A percentile compares a stretch with the other conserved stretches of the same genome.
Evolutionary conservation across 1,140 invertebrate species (phyloP).

Genomic region (Brachionus sp.): DNA sequence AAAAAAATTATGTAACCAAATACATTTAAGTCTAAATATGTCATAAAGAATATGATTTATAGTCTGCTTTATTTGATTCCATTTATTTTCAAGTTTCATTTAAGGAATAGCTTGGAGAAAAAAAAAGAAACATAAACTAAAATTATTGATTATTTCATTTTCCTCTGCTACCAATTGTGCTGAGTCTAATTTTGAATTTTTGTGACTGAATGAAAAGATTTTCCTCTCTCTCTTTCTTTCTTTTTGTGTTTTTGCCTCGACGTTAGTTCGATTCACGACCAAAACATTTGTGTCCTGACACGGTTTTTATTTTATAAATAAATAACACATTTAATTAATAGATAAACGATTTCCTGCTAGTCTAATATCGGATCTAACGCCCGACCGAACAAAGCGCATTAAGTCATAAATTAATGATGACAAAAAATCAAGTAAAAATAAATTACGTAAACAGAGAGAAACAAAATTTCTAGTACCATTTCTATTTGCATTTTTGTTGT

Average conservation of each 20-base stretch:
- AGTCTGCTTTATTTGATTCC: background rate
- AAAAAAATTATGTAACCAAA: background rate
- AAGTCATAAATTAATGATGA: background rate
- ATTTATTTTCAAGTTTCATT: slow-evolving; percentile 15
- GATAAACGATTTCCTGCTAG: slow-evolving; percentile 25
- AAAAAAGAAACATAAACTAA: slow-evolving; percentile 28
- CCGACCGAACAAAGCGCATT: background rate
- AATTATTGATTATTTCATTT: slow-evolving; percentile 32
- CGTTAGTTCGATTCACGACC: background rate
- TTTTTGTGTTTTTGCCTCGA: background rate
- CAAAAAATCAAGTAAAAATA: background rate
- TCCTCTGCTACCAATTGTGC: background rate
- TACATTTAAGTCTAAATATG: background rate
- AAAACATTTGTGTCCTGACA: background rate
- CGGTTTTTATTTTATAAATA: background rate
- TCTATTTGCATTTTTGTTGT: slow-evolving; percentile 5
- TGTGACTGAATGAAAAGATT: slow-evolving; percentile 7
- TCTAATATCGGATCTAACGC: background rate
- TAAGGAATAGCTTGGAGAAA: background rate
- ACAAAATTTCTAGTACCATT: slow-evolving; percentile 10
- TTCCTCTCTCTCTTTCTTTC: background rate
- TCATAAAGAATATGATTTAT: background rate
- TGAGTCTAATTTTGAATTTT: slow-evolving; percentile 17
- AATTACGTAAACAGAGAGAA: background rate
- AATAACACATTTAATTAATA: slow-evolving; percentile 1